Evolutionary conservation across 2,888 invertebrate genomes (phyloP).

Genomic region (Pocota personata): DNA sequence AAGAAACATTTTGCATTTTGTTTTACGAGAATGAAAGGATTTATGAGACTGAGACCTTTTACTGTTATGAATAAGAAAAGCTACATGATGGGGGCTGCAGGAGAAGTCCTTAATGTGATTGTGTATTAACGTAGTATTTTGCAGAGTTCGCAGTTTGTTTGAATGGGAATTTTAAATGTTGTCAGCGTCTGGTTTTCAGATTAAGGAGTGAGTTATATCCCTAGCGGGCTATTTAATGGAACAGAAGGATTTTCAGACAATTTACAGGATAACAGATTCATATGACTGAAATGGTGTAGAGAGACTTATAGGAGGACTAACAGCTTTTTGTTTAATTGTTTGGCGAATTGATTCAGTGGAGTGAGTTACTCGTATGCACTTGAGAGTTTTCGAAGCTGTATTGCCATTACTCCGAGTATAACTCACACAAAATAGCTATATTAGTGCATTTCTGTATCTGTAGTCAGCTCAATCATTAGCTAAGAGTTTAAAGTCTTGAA

Average conservation of each 20-base stretch:
- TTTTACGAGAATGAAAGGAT: constrained; percentile 15
- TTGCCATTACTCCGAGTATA: too few relatives aligned
- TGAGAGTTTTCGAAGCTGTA: not conserved
- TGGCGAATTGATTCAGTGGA: not conserved
- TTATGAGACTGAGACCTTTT: constrained; percentile 26
- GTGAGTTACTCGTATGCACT: not conserved
- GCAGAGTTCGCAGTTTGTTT: not conserved
- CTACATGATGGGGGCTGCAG: not conserved
- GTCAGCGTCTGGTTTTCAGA: not conserved
- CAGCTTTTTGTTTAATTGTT: not conserved
- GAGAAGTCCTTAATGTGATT: constrained; percentile 28
- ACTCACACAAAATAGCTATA: too few relatives aligned
- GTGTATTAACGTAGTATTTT: constrained; percentile 19
- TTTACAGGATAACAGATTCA: not conserved
- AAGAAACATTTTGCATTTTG: constrained; percentile 37
- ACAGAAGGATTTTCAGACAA: not conserved
- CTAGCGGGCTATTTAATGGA: not conserved
- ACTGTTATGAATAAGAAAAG: constrained; percentile 10
- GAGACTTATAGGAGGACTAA: not conserved
- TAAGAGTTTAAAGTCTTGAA: too few relatives aligned
- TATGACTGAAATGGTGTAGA: not conserved
- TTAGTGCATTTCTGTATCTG: too few relatives aligned
- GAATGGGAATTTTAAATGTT: not conserved
- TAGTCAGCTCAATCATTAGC: too few relatives aligned
- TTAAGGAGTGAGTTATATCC: not conserved